Conservation (phyloP, 2,888 invertebrate species). For the Drosophila barbarae region DNA sequence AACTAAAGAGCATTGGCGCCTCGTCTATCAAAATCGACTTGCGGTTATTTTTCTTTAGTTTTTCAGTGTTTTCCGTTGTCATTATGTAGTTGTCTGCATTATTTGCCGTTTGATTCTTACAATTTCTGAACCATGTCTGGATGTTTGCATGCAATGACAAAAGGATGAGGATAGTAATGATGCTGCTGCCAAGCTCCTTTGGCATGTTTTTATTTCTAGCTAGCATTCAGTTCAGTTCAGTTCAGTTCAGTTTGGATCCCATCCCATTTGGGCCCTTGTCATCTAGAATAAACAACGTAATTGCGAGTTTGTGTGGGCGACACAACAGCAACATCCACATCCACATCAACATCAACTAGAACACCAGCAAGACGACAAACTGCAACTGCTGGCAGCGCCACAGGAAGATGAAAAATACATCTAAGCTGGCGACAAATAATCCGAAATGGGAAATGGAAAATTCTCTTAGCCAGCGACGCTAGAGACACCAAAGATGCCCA, state of each 20-base stretch:
- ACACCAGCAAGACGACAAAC: constrained; percentile 8
- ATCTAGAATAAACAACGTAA: constrained; percentile 73
- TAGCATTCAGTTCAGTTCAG: constrained; percentile 53
- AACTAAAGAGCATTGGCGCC: constrained; percentile 1
- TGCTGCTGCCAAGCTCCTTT: constrained; percentile 27
- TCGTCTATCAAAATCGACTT: not conserved
- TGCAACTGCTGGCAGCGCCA: constrained; percentile 20
- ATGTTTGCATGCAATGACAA: constrained; percentile 71
- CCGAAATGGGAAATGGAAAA: constrained; percentile 42
- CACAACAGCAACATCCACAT: constrained; percentile 52
- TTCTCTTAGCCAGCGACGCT: constrained; percentile 26
- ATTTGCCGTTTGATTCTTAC: constrained; percentile 70
- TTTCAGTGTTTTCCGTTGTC: constrained; percentile 52
- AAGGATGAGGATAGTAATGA: constrained; percentile 58
- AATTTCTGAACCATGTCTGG: constrained; percentile 66
- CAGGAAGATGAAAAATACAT: constrained; percentile 35
- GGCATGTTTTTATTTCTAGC: constrained; percentile 44
- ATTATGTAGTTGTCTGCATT: constrained; percentile 63
- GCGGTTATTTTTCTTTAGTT: constrained; percentile 39
- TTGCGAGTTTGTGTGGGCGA: constrained; percentile 74
- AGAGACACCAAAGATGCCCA: constrained; percentile 16
- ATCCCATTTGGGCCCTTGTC: constrained; percentile 64
- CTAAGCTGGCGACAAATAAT: constrained; percentile 68
- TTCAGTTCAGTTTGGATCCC: constrained; percentile 17
- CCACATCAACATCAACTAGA: constrained; percentile 21